These are phyloP conservation scores for Cheiracanthium punctorium DNA, from an alignment of 2,888 invertebrate species.

Conservation along the genomic window DNA sequence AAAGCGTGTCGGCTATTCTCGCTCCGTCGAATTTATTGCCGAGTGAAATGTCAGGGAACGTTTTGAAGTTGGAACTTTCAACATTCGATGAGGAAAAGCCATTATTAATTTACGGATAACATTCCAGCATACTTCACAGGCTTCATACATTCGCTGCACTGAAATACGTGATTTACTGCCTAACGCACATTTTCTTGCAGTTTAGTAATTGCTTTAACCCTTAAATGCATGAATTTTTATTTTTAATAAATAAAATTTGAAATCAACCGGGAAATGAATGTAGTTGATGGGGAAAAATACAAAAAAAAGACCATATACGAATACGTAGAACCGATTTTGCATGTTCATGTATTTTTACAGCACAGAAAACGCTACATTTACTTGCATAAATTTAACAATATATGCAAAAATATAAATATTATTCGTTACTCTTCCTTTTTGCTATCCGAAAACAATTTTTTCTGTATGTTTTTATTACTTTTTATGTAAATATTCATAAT, in stretches of 20 bases:
- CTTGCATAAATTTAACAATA: background rate
- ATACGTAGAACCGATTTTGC: background rate
- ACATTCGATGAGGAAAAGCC: no score
- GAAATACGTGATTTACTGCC: no score
- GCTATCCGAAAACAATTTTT: background rate
- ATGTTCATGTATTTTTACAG: background rate
- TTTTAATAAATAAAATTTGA: conserved; percentile 2
- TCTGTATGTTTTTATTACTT: background rate
- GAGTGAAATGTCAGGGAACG: no score
- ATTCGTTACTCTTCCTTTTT: background rate
- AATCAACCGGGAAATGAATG: background rate
- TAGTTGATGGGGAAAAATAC: background rate
- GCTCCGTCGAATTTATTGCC: no score
- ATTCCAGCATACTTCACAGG: no score
- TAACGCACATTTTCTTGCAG: no score
- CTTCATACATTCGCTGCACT: no score
- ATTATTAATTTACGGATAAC: no score
- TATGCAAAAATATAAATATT: background rate
- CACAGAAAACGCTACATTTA: background rate
- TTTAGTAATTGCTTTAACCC: no score
- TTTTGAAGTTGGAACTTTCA: no score
- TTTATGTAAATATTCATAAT: background rate
- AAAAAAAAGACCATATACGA: background rate
- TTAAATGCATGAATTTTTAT: conserved; percentile 6
- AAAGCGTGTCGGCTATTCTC: no score